Conservation (phyloP, 1,140 invertebrate species). For the Ganaspis sp. region DNA sequence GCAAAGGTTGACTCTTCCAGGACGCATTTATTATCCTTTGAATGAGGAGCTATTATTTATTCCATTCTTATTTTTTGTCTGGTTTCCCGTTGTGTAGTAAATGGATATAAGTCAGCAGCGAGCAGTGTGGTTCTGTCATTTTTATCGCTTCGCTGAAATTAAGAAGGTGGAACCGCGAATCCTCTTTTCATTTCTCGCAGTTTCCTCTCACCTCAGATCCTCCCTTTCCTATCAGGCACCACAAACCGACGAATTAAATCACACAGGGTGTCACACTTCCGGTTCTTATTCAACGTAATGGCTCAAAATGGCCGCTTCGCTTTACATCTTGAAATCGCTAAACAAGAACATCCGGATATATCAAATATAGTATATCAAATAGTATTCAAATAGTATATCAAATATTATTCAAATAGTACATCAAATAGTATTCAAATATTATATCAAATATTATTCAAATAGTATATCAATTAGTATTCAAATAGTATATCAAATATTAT, state of each 20-base stretch:
- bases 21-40: conserved; percentile 76
- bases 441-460: too few species aligned
- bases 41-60: conserved; percentile 76
- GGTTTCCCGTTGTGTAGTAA: conserved; percentile 73
- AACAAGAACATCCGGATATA: too few species aligned
- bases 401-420: too few species aligned
- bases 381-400: too few species aligned
- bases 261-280: conserved; percentile 60
- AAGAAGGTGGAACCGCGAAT: conserved; percentile 73
- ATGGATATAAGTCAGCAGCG: conserved; percentile 75
- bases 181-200: conserved; percentile 47
- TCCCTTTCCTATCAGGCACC: conserved; percentile 46
- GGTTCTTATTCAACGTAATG: neutral
- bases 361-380: too few species aligned
- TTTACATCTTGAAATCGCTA: conserved; percentile 50
- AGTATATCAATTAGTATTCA: too few species aligned
- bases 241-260: conserved; percentile 52
- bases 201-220: conserved; percentile 36
- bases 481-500: too few species aligned
- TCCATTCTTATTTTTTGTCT: conserved; percentile 75
- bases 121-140: conserved; percentile 75
- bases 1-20: conserved; percentile 72
- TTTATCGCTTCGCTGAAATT: conserved; percentile 76
- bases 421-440: too few species aligned
- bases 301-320: conserved; percentile 17